Evolutionary conservation across 2,888 invertebrate genomes (phyloP), one percentile per base, ranked within the genome.

Genomic region (Lochmaea capreae): DNA sequence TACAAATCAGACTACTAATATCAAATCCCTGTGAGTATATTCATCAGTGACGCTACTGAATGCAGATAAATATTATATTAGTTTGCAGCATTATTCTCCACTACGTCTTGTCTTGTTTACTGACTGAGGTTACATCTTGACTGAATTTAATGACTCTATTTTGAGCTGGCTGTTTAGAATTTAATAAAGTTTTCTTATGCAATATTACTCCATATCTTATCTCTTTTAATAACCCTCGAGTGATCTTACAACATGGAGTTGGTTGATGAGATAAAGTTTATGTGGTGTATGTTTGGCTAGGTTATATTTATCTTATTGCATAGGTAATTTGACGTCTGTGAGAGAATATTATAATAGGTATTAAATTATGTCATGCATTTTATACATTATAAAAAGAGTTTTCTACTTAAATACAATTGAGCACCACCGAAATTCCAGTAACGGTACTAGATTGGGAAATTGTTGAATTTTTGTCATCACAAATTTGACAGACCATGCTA

Each of bases 341-440:
- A 4, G 49, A 49, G n/a, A 49, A n/a, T n/a, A n/a, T n/a, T 49
- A 6, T 5, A 49, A 49, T 49, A 49, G 14, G 4, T 49, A n/a
- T n/a, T 49, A 5, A 49, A n/a, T n/a, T n/a, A 4, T 46, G 10
- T 46, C 46, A 12, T 12, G 12, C 11, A 46, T 12, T 14, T 46
- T 12, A 12, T 12, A 12, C 0, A 11, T 99, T 99, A 92, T 99
- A 99, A 99, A 97, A 97, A 88, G 99, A 99, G 89, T 99, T 96
- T 89, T 97, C 97, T 73, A 99, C 99, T 77, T 98, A 98, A 92
- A 85, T 87, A 66, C 87, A 87, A 78, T 77, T 87, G 65, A 99
- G 99, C 73, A 93, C 98, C 33, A 97, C 99, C 90, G 99, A 99
- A 89, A 99, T 99, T 89, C 95, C 98, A 57, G 93, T 95, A 99